Conservation (phyloP, 2,888 invertebrate species). For the Tenthredo distinguenda region DNA sequence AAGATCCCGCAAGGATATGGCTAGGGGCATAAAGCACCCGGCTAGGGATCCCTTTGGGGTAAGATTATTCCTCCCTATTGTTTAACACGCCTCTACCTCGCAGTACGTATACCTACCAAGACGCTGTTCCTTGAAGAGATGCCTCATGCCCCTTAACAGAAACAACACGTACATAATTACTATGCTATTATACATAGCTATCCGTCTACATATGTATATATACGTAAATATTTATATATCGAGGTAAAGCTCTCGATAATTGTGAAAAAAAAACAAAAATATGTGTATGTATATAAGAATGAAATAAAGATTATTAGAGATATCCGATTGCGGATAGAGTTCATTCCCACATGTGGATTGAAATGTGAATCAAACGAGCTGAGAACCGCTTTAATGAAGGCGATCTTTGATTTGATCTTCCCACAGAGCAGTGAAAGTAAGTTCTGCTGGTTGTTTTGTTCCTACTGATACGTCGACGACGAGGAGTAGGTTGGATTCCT, state of each 20-base stretch:
- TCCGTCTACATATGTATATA: no score
- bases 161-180: background rate
- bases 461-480: background rate
- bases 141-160: background rate
- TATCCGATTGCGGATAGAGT: no score
- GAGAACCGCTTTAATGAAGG: slow-evolving; percentile 55
- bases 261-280: background rate
- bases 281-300: no score
- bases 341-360: no score
- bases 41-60: slow-evolving; percentile 23
- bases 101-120: background rate
- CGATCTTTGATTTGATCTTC: slow-evolving; percentile 62
- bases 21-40: slow-evolving; percentile 3
- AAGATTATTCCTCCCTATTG: slow-evolving; percentile 44
- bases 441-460: slow-evolving; percentile 58
- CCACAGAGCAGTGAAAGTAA: slow-evolving; percentile 72
- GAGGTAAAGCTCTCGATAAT: background rate
- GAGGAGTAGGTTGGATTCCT: background rate
- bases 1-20: slow-evolving; percentile 16
- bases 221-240: background rate
- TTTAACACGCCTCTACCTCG: slow-evolving; percentile 1
- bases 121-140: background rate
- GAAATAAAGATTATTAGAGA: no score
- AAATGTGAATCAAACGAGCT: background rate
- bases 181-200: background rate